Conservation (phyloP, 1,140 invertebrate species). For the Drosophila orosa region DNA sequence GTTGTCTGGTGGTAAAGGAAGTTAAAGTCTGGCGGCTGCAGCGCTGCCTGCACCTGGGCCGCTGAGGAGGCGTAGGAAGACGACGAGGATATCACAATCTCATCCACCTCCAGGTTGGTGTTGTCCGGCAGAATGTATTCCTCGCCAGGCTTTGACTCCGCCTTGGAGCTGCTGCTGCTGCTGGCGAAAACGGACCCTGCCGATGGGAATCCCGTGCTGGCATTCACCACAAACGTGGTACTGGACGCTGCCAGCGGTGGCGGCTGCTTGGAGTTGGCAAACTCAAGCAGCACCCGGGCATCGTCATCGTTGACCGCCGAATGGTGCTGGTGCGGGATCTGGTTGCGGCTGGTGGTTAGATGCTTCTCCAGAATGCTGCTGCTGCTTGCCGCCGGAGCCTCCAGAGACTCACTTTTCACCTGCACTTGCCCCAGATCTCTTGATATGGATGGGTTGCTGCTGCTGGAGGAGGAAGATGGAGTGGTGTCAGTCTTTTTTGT, state of each 20-base stretch:
- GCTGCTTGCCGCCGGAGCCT: constrained; percentile 24
- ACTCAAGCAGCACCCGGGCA: constrained; percentile 73
- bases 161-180: constrained; percentile 24
- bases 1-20: constrained; percentile 63
- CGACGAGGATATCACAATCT: constrained; percentile 80
- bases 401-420: constrained; percentile 62
- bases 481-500: constrained; percentile 70
- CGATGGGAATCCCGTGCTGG: constrained; percentile 66
- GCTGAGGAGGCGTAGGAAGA: constrained; percentile 68
- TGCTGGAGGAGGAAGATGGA: constrained; percentile 40
- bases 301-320: constrained; percentile 71
- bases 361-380: constrained; percentile 77
- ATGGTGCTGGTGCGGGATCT: constrained; percentile 48
- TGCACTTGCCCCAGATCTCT: constrained; percentile 67
- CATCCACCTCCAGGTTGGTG: constrained; percentile 72
- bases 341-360: constrained; percentile 57
- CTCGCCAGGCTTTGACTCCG: constrained; percentile 49
- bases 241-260: constrained; percentile 35
- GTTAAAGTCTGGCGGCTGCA: constrained; percentile 60
- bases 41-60: constrained; percentile 30
- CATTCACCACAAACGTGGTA: constrained; percentile 71
- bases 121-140: constrained; percentile 76
- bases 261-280: constrained; percentile 77
- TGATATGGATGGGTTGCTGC: constrained; percentile 62
- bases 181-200: constrained; percentile 75